Conservation (phyloP, 2,888 invertebrate species). For the Adineta ricciae region DNA sequence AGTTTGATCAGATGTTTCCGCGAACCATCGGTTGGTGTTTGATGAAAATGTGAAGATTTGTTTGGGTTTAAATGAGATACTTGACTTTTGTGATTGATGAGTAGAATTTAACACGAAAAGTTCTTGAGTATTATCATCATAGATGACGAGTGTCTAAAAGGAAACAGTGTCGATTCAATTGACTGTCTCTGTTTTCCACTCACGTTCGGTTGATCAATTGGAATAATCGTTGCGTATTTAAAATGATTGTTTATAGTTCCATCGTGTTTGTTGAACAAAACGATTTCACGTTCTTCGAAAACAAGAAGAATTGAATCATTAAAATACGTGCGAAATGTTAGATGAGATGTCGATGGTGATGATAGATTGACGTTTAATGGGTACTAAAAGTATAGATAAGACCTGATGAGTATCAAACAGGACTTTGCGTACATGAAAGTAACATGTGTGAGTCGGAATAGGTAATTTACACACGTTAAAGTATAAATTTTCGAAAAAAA, state of each 20-base stretch:
- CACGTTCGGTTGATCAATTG: neutral
- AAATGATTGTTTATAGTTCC: neutral
- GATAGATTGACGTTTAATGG: neutral
- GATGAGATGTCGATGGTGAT: neutral
- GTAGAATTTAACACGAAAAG: neutral
- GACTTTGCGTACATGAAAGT: neutral
- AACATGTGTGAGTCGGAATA: neutral
- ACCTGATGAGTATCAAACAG: neutral
- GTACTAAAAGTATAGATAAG: neutral
- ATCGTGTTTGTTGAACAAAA: neutral
- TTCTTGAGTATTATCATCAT: neutral
- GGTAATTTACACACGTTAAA: neutral
- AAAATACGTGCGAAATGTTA: neutral
- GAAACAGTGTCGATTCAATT: neutral
- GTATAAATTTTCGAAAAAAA: neutral
- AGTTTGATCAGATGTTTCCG: neutral
- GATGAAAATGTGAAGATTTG: neutral
- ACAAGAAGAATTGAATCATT: neutral
- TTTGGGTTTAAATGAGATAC: neutral
- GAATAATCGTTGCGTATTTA: neutral
- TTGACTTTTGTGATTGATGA: neutral
- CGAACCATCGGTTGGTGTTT: neutral
- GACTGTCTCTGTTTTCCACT: neutral
- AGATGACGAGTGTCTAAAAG: neutral
- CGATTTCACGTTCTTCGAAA: neutral